Conservation (phyloP, 1,140 invertebrate genomes). For the Drosophila miranda region DNA sequence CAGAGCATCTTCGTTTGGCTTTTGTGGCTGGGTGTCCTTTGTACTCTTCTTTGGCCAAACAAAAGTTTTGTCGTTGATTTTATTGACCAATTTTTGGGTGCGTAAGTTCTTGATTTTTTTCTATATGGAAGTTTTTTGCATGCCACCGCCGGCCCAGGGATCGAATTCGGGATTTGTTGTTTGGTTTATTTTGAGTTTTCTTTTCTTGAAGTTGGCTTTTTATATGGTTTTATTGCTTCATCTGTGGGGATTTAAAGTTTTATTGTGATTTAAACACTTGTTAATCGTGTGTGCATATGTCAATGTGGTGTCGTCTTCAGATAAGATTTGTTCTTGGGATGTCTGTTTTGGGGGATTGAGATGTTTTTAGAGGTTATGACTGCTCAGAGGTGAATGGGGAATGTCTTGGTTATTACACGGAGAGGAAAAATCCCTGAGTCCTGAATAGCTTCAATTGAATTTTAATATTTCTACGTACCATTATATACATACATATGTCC, state of each 20-base stretch:
- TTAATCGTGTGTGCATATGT: conserved; percentile 78
- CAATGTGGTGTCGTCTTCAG: conserved; percentile 50
- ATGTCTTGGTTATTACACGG: neutral
- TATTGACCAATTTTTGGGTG: conserved; percentile 80
- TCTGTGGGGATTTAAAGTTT: conserved; percentile 78
- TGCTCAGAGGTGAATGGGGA: neutral
- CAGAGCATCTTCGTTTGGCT: neutral
- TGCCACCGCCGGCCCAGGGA: conserved; percentile 37
- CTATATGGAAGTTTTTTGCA: conserved; percentile 61
- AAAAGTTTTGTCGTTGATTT: conserved; percentile 80
- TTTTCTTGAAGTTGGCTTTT: conserved; percentile 49
- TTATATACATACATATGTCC: too few relatives aligned
- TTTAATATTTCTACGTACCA: too few relatives aligned
- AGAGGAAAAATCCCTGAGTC: too few relatives aligned
- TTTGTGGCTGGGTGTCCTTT: conserved; percentile 68
- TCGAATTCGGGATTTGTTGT: conserved; percentile 39
- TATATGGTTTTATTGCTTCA: conserved; percentile 73
- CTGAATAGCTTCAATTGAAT: too few relatives aligned
- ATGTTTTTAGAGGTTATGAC: conserved; percentile 30
- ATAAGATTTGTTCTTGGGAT: conserved; percentile 14
- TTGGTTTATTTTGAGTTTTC: conserved; percentile 49
- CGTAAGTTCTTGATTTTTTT: conserved; percentile 63
- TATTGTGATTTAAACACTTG: conserved; percentile 81
- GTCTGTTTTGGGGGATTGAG: conserved; percentile 29
- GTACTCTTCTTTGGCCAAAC: conserved; percentile 49